phyloP scores from a whole-genome alignment of 2,113 vertebrate genomes.

The Puma concolor region DNA sequence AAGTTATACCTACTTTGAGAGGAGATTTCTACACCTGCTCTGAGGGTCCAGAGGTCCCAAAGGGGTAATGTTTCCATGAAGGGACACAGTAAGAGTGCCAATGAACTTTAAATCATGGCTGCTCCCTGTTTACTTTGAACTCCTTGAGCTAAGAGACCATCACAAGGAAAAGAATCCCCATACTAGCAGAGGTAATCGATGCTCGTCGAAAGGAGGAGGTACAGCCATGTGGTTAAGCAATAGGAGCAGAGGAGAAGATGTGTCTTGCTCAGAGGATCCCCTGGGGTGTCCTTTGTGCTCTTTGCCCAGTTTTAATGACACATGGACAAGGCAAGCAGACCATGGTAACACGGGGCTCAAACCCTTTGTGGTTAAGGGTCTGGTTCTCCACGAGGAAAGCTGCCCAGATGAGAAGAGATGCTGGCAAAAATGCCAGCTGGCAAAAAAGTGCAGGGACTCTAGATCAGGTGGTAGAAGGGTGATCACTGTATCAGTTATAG shows the following conservation, averaged over 20 bases:
- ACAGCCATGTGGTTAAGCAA: neutral
- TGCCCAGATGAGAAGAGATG: neutral
- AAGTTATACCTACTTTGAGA: neutral
- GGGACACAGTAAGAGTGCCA: neutral
- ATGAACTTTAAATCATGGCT: neutral
- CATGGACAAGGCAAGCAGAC: neutral
- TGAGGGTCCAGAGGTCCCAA: neutral
- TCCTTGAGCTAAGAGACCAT: neutral
- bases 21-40: neutral
- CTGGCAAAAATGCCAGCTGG: too few relatives aligned
- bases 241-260: neutral
- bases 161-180: neutral
- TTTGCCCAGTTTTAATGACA: neutral
- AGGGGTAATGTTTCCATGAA: neutral
- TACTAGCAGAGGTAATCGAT: neutral
- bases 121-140: neutral
- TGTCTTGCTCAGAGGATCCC: neutral
- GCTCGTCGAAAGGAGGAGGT: neutral
- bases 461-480: neutral
- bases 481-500: neutral
- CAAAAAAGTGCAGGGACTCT: neutral
- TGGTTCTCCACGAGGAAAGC: neutral
- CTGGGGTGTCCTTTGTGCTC: neutral
- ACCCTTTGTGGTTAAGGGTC: neutral
- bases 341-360: neutral